These are phyloP conservation scores for Aporophyla lueneburgensis DNA, from an alignment of 2,888 invertebrate species.

Conservation along the genomic window DNA sequence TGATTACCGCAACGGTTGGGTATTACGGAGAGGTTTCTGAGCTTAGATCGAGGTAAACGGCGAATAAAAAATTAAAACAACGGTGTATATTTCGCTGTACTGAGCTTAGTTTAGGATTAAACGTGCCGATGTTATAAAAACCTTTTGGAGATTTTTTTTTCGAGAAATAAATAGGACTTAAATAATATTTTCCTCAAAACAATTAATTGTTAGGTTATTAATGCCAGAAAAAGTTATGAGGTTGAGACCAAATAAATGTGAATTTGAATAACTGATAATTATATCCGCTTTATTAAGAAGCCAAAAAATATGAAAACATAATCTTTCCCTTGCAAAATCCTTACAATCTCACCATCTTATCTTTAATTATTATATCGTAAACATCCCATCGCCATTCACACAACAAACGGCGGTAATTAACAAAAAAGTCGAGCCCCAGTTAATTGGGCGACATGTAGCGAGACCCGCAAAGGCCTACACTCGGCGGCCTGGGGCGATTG, in stretches of 20 bases:
- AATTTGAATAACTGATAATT: conserved; percentile 11
- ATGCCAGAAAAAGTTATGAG: neutral
- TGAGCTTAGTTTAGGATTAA: conserved; percentile 41
- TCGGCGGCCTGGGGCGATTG: conserved; percentile 38
- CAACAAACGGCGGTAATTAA: conserved; percentile 64
- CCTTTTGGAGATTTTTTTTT: conserved; percentile 3
- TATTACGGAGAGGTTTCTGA: conserved; percentile 38
- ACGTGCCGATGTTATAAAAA: conserved; percentile 21
- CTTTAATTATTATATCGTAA: conserved; percentile 51
- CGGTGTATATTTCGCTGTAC: conserved; percentile 31
- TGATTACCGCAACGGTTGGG: conserved; percentile 54
- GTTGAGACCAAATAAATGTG: neutral
- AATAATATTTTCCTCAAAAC: neutral
- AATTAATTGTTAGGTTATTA: neutral
- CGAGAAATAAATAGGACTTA: neutral
- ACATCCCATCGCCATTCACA: conserved; percentile 53
- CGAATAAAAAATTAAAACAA: conserved; percentile 56
- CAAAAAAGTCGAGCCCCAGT: conserved; percentile 58
- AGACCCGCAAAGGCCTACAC: conserved; percentile 46
- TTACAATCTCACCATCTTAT: conserved; percentile 44
- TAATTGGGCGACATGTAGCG: conserved; percentile 63
- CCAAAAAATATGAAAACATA: conserved; percentile 26
- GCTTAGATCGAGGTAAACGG: conserved; percentile 38
- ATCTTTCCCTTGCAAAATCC: conserved; percentile 10
- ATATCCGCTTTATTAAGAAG: conserved; percentile 1